phyloP scores from a whole-genome alignment of 2,113 vertebrate species.

The Eurypyga helias region DNA sequence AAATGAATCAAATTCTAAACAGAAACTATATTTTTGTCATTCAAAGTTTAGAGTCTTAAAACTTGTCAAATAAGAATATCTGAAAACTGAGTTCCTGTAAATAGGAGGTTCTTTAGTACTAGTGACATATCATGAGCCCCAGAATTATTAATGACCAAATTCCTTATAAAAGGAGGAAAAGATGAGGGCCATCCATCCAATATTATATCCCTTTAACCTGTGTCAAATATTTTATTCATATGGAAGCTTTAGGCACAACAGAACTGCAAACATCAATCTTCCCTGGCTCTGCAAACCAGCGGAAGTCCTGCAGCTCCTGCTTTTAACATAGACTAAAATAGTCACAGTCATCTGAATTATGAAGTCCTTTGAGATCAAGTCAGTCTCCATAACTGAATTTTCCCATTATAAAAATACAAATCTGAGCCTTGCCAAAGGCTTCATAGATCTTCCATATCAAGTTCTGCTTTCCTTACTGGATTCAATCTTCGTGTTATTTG shows the following conservation, averaged over 20 bases:
- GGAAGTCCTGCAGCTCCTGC: not conserved
- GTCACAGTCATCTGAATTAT: not conserved
- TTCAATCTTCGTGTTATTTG: not conserved
- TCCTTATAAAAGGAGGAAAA: not conserved
- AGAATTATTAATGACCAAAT: not conserved
- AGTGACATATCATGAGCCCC: not conserved
- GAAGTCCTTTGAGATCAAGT: conserved; percentile 6
- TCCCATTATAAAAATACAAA: not conserved
- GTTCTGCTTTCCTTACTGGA: not conserved
- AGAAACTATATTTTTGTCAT: not conserved
- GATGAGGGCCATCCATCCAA: not conserved
- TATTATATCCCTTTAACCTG: not conserved
- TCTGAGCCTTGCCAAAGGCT: not conserved
- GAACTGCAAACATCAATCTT: not conserved
- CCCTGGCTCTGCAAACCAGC: not conserved
- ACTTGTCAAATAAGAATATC: not conserved
- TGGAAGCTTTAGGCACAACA: not conserved
- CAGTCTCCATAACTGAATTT: not conserved
- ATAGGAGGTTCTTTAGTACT: not conserved
- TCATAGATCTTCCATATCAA: not conserved
- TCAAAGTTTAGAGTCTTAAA: not conserved
- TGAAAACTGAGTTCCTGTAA: not conserved
- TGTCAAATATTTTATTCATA: conserved; percentile 18
- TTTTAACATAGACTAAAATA: conserved; percentile 3
- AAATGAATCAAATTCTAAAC: not conserved